Evolutionary conservation across 2,113 vertebrate species (phyloP).

Genomic region (Gasterosteus aculeatus): DNA sequence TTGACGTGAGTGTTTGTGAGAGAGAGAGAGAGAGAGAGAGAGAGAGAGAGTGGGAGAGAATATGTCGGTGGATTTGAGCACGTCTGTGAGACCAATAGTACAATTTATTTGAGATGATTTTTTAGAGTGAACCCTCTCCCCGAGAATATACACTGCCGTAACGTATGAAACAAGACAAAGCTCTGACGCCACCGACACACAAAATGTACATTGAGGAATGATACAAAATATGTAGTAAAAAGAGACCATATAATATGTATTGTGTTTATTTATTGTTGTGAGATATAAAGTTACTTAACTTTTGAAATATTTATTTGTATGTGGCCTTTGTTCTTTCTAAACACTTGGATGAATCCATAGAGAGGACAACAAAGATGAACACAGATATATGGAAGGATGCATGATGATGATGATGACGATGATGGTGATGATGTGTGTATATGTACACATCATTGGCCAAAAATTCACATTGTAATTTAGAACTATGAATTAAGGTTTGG

Average conservation of each 20-base stretch:
- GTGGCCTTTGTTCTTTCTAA: background rate
- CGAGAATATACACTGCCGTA: conserved; percentile 40
- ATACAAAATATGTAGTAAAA: background rate
- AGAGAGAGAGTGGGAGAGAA: too few species aligned
- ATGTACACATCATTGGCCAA: background rate
- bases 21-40: too few species aligned
- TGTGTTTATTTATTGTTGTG: conserved; percentile 45
- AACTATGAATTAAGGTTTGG: background rate
- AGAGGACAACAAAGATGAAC: background rate
- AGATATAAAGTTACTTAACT: conserved; percentile 30
- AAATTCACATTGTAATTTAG: background rate
- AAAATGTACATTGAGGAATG: background rate
- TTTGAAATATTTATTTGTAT: background rate
- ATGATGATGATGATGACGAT: background rate
- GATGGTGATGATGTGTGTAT: background rate
- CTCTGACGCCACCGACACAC: too few species aligned
- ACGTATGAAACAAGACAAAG: conserved; percentile 35
- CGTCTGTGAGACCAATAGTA: background rate
- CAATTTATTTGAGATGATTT: background rate
- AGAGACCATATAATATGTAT: conserved; percentile 9
- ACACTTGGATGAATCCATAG: background rate
- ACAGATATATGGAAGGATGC: background rate
- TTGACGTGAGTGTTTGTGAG: background rate
- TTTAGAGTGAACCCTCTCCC: background rate
- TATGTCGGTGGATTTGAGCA: background rate